A percentile compares a stretch with the other conserved stretches of the same genome.
phyloP scores from a whole-genome alignment of 2,113 vertebrate species.

The Silurus glanis region DNA sequence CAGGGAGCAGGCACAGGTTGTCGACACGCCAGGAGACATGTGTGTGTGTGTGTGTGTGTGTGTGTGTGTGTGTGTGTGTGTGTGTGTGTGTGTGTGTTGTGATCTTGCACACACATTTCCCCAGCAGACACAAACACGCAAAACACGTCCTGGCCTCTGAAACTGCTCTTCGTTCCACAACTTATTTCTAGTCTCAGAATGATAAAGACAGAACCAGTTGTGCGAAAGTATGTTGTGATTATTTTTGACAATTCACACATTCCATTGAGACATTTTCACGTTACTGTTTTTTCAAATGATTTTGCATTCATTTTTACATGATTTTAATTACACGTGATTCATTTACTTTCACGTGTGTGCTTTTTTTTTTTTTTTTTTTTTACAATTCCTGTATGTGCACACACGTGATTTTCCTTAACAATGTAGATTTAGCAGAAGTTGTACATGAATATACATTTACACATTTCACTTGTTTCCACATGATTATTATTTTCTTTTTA shows the following conservation, averaged over 20 bases:
- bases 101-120: neutral
- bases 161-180: neutral
- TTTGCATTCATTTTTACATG: neutral
- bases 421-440: too few relatives aligned
- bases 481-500: neutral
- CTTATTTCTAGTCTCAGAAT: neutral
- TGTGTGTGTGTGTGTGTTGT: slow-evolving; percentile 8
- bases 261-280: neutral
- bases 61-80: slow-evolving; percentile 12
- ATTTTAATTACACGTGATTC: neutral
- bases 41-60: slow-evolving; percentile 28
- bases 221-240: neutral
- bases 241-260: neutral
- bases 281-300: neutral
- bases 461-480: neutral
- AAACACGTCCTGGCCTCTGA: neutral
- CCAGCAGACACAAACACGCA: slow-evolving; percentile 12
- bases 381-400: neutral
- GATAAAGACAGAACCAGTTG: neutral
- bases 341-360: neutral
- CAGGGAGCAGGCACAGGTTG: slow-evolving; percentile 54
- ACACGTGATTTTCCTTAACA: neutral
- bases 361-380: neutral
- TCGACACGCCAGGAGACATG: slow-evolving; percentile 43
- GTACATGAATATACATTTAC: too few relatives aligned